phyloP scores from a whole-genome alignment of 1,140 invertebrate genomes.

The Calosoma granatense region DNA sequence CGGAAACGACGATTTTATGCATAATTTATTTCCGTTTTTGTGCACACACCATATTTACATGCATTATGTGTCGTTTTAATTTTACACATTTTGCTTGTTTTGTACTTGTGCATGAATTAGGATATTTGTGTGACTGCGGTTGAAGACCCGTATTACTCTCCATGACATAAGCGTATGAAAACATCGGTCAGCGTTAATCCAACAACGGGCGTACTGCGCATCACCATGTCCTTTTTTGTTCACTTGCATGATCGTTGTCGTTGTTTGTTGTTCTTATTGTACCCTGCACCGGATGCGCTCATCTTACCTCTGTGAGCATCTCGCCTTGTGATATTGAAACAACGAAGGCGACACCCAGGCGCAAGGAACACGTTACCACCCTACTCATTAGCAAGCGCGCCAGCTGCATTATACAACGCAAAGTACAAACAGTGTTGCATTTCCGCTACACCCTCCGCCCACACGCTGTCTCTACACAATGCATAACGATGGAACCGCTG shows the following conservation, averaged over 20 bases:
- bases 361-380: background rate
- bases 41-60: background rate
- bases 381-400: background rate
- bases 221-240: constrained; percentile 4
- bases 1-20: constrained; percentile 6
- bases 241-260: background rate
- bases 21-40: constrained; percentile 4
- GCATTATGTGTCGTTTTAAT: background rate
- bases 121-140: no score
- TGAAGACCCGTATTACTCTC: background rate
- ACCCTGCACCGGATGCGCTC: background rate
- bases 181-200: background rate
- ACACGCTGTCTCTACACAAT: no score
- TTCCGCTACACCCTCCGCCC: no score
- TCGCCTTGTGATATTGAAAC: background rate
- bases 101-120: background rate
- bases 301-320: background rate
- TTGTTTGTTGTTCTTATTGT: background rate
- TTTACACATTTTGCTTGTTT: background rate
- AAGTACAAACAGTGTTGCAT: background rate
- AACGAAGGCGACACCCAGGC: background rate
- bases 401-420: background rate
- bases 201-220: background rate
- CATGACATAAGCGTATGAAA: background rate
- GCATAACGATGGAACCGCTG: no score